Evolutionary conservation across 2,113 vertebrate genomes (phyloP), one percentile per base, ranked within the genome.

Genomic region (Nematolebias whitei): DNA sequence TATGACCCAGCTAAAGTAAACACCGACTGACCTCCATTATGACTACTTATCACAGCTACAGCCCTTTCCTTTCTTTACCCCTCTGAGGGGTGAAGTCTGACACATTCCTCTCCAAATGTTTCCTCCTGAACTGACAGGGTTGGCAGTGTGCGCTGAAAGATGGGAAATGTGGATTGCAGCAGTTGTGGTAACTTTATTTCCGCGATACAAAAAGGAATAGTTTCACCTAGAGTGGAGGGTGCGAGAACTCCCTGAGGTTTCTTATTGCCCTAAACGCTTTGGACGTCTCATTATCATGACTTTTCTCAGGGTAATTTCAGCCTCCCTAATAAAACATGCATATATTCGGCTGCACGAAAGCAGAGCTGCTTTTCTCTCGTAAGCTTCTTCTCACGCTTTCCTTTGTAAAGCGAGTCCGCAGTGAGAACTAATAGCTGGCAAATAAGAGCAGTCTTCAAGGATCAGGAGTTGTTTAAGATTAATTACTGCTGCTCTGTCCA

Each of bases 1-100:
- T 84, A 84, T 58, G 85, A 87, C 82, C 78, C 74, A 24, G 72
- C 78, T 84, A 85, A 80, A 86, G 78, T 67, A 90, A 90, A 89
- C 87, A 91, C 66, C 57, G 47, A 84, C 77, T 87, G 88, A 90
- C 88, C 89, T 91, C 85, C 85, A 85, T 89, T 64, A 90, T 80
- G 78, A 77, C 85, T 78, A 83, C 84, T 90, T 85, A 89, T 89
- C 88, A 86, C 84, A 64, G 74, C 86, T 75, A 71, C 76, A 68
- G 71, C 69, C 71, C 71, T 68, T 85, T 84, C 75, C 77, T 83
- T 85, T 86, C 78, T 82, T 69, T 85, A 19, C 66, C 84, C 68
- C 71, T 66, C 35, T 1, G 23, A 82, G 85, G 85, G 76, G 77
- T 84, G 79, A 89, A 80, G 76, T 87, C 72, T 82, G 78, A 88